phyloP scores from a whole-genome alignment of 2,797 vertebrate species.

The Enteromius radiatus region DNA sequence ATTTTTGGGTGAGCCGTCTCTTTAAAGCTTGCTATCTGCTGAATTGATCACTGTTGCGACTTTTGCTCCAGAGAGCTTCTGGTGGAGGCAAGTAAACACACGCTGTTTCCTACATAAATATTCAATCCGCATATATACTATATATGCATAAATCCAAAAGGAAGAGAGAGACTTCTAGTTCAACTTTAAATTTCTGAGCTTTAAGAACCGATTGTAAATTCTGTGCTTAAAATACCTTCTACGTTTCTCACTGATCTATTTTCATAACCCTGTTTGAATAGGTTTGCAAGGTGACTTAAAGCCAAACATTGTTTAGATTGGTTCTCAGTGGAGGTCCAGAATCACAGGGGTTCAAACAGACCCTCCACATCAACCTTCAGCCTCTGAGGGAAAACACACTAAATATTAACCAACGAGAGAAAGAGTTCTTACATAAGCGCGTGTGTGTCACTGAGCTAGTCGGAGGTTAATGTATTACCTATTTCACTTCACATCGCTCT shows the following conservation, averaged over 20 bases:
- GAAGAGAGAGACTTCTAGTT: not conserved
- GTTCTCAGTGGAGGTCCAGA: constrained; percentile 14
- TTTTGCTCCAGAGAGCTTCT: constrained; percentile 20
- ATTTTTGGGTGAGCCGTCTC: not conserved
- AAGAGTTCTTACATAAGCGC: constrained; percentile 26
- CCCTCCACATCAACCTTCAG: constrained; percentile 53
- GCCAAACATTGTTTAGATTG: constrained; percentile 20
- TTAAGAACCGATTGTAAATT: not conserved
- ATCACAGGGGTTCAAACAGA: constrained; percentile 28
- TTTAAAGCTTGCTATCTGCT: constrained; percentile 9
- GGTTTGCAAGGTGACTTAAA: constrained; percentile 20
- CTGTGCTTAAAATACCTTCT: not conserved
- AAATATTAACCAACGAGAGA: constrained; percentile 55
- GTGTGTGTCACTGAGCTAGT: not conserved
- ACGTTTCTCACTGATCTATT: not conserved
- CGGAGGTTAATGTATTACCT: constrained; percentile 31
- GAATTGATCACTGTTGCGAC: not conserved
- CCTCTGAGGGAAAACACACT: constrained; percentile 39
- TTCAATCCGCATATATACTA: not conserved
- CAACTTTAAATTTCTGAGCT: not conserved
- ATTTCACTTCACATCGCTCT: not conserved
- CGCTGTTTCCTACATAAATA: not conserved
- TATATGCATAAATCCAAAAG: not conserved
- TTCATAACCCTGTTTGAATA: not conserved
- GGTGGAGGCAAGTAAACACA: not conserved